phyloP scores from a whole-genome alignment of 2,797 vertebrate species.

The Alectoris magna region DNA sequence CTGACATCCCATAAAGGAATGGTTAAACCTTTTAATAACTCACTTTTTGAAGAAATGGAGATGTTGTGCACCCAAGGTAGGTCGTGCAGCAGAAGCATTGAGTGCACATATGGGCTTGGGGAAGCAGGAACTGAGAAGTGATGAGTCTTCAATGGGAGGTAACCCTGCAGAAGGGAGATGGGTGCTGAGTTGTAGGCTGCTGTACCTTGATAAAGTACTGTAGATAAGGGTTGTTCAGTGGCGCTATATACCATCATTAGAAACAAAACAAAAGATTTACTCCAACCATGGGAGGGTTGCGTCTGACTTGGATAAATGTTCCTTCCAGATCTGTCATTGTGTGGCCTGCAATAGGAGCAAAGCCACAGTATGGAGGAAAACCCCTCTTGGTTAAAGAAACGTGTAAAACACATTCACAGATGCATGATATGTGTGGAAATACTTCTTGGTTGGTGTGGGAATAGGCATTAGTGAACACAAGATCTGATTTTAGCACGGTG shows the following conservation, averaged over 20 bases:
- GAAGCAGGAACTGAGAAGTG: neutral
- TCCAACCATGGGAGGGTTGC: neutral
- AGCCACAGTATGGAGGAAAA: accelerated
- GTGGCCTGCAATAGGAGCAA: neutral
- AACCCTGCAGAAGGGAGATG: neutral
- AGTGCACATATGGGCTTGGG: accelerated
- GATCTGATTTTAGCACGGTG: neutral
- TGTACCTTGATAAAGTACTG: neutral
- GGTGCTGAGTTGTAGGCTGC: neutral
- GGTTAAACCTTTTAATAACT: neutral
- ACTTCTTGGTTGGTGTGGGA: neutral
- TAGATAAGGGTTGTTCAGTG: neutral
- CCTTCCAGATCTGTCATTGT: neutral
- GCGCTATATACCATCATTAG: accelerated
- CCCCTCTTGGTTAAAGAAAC: neutral
- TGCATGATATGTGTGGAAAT: accelerated
- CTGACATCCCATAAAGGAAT: neutral
- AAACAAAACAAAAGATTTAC: neutral
- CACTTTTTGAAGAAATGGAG: neutral
- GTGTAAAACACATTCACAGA: accelerated
- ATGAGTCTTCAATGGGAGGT: neutral
- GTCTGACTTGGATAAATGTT: neutral
- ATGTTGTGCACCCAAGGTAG: accelerated
- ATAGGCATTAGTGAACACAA: neutral
- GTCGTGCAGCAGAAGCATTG: accelerated